Conservation (phyloP, 2,888 invertebrate genomes). For the Empis stercorea region DNA sequence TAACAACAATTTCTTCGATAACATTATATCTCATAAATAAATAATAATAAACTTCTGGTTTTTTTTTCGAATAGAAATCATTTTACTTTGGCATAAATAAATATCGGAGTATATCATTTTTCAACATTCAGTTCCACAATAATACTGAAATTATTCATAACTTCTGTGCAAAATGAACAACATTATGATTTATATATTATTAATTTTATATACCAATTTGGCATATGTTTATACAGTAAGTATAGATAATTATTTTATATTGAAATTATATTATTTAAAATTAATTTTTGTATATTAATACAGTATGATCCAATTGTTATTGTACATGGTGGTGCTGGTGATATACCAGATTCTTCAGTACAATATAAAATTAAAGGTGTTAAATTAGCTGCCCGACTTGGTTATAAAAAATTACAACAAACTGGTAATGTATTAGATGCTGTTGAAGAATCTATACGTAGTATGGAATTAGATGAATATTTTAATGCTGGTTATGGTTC, state of each 20-base stretch:
- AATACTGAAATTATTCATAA: too few relatives aligned
- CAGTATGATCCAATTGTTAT: slow-evolving; percentile 47
- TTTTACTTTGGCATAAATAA: too few relatives aligned
- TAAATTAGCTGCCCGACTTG: slow-evolving; percentile 46
- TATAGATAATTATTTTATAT: slow-evolving; percentile 9
- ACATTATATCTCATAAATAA: too few relatives aligned
- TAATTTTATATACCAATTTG: too few relatives aligned
- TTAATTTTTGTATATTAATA: slow-evolving; percentile 13
- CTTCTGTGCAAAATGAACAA: too few relatives aligned
- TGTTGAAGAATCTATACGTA: slow-evolving; percentile 60
- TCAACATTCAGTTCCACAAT: too few relatives aligned
- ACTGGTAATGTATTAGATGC: slow-evolving; percentile 53
- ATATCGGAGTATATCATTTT: too few relatives aligned
- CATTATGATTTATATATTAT: too few relatives aligned
- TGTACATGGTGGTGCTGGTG: slow-evolving; percentile 72
- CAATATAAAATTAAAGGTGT: slow-evolving; percentile 50
- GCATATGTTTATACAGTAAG: too few relatives aligned
- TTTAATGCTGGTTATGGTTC: slow-evolving; percentile 79
- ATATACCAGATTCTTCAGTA: slow-evolving; percentile 49
- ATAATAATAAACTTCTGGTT: too few relatives aligned
- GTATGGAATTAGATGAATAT: slow-evolving; percentile 59
- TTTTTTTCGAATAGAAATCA: too few relatives aligned
- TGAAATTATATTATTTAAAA: slow-evolving; percentile 10
- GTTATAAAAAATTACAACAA: slow-evolving; percentile 41
- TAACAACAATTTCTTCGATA: too few relatives aligned